Percentiles rank a stretch among this genome's conserved stretches.
Evolutionary conservation across 2,113 vertebrate species (phyloP).

Genomic region (Collichthys lucidus): DNA sequence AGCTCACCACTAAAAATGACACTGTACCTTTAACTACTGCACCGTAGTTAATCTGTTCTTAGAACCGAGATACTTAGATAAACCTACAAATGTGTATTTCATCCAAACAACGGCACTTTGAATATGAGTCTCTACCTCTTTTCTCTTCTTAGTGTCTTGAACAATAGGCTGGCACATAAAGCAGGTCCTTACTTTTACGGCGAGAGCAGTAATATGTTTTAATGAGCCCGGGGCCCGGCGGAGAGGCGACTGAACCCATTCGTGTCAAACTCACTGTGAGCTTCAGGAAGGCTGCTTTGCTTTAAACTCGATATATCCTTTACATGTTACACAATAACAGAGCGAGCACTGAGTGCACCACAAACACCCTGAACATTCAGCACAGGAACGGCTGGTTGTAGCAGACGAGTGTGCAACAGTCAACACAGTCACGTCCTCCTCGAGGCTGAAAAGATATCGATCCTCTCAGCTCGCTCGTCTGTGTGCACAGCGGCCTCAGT

Average conservation of each 20-base stretch:
- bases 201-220: slow-evolving; percentile 49
- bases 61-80: too few relatives aligned
- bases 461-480: slow-evolving; percentile 6
- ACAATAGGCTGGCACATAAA: slow-evolving; percentile 26
- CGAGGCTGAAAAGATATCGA: slow-evolving; percentile 40
- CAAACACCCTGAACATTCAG: not conserved
- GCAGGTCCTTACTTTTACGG: slow-evolving; percentile 35
- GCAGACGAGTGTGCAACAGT: not conserved
- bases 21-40: too few relatives aligned
- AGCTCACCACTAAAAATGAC: too few relatives aligned
- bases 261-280: slow-evolving; percentile 40
- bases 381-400: not conserved
- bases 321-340: slow-evolving; percentile 6
- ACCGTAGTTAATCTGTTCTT: too few relatives aligned
- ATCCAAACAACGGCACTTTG: too few relatives aligned
- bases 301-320: slow-evolving; percentile 53
- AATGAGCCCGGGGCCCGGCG: slow-evolving; percentile 47
- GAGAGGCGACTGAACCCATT: slow-evolving; percentile 33
- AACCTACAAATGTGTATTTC: too few relatives aligned
- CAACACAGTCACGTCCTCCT: slow-evolving; percentile 5
- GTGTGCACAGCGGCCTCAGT: slow-evolving; percentile 19
- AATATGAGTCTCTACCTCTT: too few relatives aligned
- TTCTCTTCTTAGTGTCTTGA: not conserved
- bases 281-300: slow-evolving; percentile 19
- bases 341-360: not conserved